These are phyloP conservation scores for Morus bassanus DNA, from an alignment of 2,797 vertebrate genomes.

Conservation along the genomic window DNA sequence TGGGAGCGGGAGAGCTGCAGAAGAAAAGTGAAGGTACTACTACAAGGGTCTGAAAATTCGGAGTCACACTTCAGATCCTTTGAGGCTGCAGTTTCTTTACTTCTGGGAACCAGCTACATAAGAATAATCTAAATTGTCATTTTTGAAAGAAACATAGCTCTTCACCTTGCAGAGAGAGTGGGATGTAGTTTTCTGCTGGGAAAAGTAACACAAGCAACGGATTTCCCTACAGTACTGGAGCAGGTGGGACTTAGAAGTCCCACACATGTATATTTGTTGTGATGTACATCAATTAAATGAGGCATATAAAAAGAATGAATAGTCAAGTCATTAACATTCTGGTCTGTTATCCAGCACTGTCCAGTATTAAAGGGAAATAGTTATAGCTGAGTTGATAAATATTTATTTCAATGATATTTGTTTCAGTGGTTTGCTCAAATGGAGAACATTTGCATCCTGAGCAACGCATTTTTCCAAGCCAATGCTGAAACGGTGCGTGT, in stretches of 20 bases:
- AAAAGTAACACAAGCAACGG: neutral
- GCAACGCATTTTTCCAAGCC: neutral
- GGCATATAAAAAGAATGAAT: neutral
- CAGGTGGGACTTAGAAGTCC: neutral
- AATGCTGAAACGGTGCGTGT: neutral
- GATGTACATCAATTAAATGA: slow-evolving; percentile 20
- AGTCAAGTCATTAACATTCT: neutral
- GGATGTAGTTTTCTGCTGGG: neutral
- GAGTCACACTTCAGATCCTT: neutral
- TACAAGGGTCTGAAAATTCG: neutral
- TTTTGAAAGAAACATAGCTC: neutral
- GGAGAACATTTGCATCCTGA: neutral
- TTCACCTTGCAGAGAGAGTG: neutral
- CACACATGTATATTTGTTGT: neutral
- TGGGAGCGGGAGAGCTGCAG: neutral
- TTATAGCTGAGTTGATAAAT: neutral
- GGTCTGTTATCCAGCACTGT: neutral
- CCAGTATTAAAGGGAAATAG: neutral
- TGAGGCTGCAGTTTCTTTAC: neutral
- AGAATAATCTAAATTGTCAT: neutral
- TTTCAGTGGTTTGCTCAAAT: neutral
- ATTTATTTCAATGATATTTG: slow-evolving; percentile 12
- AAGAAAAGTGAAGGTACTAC: neutral
- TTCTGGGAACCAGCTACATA: neutral
- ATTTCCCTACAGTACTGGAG: neutral